These are phyloP conservation scores for Erebia ligea DNA, from an alignment of 2,888 invertebrate genomes.

Conservation along the genomic window DNA sequence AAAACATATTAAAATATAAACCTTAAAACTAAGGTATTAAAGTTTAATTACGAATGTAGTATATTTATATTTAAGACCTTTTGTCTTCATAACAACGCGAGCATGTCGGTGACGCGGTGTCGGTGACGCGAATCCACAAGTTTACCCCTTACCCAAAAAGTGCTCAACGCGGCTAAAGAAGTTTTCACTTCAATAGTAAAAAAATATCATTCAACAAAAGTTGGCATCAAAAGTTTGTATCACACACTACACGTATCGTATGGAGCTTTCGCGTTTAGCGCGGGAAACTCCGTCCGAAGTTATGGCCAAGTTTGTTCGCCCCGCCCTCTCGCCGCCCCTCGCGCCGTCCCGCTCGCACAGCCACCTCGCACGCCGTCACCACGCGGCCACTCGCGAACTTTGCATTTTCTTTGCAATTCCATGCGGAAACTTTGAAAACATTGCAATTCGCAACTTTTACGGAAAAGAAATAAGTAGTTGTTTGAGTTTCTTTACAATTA, in stretches of 20 bases:
- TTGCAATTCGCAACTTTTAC: neutral
- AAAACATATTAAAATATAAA: no score
- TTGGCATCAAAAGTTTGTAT: conserved; percentile 11
- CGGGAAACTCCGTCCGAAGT: conserved; percentile 68
- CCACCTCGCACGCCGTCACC: conserved; percentile 57
- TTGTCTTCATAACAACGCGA: no score
- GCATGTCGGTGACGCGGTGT: no score
- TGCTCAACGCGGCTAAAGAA: no score
- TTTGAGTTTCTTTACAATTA: neutral
- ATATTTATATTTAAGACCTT: no score
- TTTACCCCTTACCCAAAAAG: no score
- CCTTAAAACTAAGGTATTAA: no score
- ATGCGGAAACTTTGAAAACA: conserved; percentile 16
- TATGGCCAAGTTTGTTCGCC: conserved; percentile 59
- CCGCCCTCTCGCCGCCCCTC: conserved; percentile 63
- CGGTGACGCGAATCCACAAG: no score
- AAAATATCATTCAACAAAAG: neutral
- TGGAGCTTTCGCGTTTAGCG: conserved; percentile 25
- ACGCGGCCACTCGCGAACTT: conserved; percentile 35
- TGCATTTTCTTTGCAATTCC: conserved; percentile 39
- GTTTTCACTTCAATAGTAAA: no score
- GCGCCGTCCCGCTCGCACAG: conserved; percentile 60
- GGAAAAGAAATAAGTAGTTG: neutral
- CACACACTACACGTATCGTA: conserved; percentile 12
- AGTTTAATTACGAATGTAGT: no score